A percentile compares a stretch with the other conserved stretches of the same genome.
Conservation (phyloP, 2,888 invertebrate genomes). For the Aphidoletes aphidimyza region DNA sequence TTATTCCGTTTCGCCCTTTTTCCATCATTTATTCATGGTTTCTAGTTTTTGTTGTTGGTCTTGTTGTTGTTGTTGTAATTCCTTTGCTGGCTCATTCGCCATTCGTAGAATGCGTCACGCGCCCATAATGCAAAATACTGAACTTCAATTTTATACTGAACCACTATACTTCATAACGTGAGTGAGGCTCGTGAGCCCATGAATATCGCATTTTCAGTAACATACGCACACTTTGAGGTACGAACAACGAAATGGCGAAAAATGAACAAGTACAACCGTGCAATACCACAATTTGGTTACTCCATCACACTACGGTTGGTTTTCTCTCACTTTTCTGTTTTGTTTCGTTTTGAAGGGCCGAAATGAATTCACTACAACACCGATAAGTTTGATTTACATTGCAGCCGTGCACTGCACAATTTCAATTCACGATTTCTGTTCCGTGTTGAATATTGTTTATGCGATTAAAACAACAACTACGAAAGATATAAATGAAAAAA, state of each 20-base stretch:
- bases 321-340: too few species aligned
- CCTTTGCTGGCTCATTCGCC: too few species aligned
- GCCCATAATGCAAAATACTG: not conserved
- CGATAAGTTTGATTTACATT: not conserved
- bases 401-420: not conserved
- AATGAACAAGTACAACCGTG: too few species aligned
- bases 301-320: too few species aligned
- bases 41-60: too few species aligned
- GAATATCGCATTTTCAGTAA: not conserved
- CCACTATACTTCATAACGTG: too few species aligned
- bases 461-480: not conserved
- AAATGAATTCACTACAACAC: too few species aligned
- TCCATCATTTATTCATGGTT: not conserved
- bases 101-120: not conserved
- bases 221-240: not conserved
- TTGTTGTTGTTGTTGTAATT: too few species aligned
- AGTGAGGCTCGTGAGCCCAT: not conserved
- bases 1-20: not conserved
- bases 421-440: not conserved
- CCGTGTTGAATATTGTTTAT: not conserved
- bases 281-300: too few species aligned
- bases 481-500: not conserved
- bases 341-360: too few species aligned
- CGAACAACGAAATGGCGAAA: not conserved
- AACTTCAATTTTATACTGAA: not conserved